Percentiles rank a stretch among this genome's conserved stretches.
Evolutionary conservation across 2,797 vertebrate genomes (phyloP).

Genomic region (Peromyscus melanophrys): DNA sequence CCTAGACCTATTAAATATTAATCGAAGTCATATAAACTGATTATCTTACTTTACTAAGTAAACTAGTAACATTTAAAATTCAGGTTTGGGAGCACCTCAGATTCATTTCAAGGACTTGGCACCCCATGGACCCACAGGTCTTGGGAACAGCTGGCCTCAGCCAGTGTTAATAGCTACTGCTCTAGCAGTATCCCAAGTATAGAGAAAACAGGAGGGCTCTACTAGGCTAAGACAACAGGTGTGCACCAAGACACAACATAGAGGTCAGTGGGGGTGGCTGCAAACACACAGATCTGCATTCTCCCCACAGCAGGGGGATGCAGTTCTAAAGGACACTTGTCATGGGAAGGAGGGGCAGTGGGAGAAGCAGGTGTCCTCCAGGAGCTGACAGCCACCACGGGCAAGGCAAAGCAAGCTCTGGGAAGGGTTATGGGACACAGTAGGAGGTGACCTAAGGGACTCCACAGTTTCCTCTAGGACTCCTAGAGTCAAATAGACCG

Average conservation of each 20-base stretch:
- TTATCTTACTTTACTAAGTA: not conserved
- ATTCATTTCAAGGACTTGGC: not conserved
- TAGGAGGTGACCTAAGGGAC: not conserved
- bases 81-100: not conserved
- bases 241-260: too few relatives aligned
- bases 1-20: accelerated
- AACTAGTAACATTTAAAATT: not conserved
- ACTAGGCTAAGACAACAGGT: not conserved
- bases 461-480: not conserved
- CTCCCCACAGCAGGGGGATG: not conserved
- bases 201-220: not conserved
- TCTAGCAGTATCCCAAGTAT: too few relatives aligned
- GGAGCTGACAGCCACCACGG: not conserved
- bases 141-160: not conserved
- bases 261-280: not conserved
- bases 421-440: not conserved
- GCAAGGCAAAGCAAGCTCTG: not conserved
- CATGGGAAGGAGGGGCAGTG: not conserved
- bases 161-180: not conserved
- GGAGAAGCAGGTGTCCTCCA: not conserved
- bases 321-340: not conserved
- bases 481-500: not conserved
- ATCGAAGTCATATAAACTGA: not conserved
- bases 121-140: accelerated
- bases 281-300: not conserved